phyloP scores from a whole-genome alignment of 1,140 invertebrate species.

The Dinoponera quadriceps region DNA sequence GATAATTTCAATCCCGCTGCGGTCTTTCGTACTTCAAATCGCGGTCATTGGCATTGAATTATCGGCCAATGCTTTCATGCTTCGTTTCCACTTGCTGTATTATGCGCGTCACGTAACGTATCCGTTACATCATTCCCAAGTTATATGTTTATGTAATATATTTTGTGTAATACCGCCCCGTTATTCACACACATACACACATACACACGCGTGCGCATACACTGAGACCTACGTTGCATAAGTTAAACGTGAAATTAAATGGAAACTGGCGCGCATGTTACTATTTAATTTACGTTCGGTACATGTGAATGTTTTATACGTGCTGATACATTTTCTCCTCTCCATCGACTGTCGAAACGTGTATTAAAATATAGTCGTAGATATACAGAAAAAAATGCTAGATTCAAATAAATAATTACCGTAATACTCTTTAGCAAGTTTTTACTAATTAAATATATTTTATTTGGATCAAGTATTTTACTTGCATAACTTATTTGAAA shows the following conservation, averaged over 20 bases:
- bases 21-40: neutral
- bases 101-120: neutral
- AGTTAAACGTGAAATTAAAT: neutral
- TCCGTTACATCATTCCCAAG: neutral
- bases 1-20: constrained; percentile 13
- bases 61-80: neutral
- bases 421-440: no score
- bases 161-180: no score
- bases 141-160: neutral
- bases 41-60: constrained; percentile 13
- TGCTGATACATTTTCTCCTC: neutral
- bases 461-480: no score
- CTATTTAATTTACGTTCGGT: neutral
- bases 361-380: no score
- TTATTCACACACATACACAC: no score
- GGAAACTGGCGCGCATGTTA: neutral
- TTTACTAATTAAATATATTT: no score
- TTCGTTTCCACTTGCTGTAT: constrained; percentile 1
- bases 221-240: no score
- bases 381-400: no score
- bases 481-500: no score
- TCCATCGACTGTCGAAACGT: no score
- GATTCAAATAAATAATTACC: no score
- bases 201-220: no score
- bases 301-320: neutral